Conservation (phyloP, 2,888 invertebrate genomes). For the Melikaiella ostensackeni region DNA sequence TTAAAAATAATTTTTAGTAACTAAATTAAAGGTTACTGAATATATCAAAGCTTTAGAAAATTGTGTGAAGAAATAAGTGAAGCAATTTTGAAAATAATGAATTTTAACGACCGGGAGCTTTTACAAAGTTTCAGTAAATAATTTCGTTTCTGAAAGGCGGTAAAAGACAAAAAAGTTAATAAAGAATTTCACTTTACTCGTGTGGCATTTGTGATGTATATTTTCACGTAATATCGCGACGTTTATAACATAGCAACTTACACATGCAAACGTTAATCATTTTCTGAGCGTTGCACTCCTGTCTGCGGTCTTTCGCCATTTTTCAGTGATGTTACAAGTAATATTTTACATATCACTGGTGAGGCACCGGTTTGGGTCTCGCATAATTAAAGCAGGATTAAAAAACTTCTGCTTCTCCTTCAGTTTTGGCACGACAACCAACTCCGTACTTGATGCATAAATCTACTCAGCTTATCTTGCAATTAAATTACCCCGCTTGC, state of each 20-base stretch:
- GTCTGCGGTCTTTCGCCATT: constrained; percentile 36
- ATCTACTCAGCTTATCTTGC: constrained; percentile 33
- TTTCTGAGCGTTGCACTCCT: constrained; percentile 33
- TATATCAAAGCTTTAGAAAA: not conserved
- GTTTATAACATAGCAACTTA: constrained; percentile 23
- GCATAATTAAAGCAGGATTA: constrained; percentile 38
- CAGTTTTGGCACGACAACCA: constrained; percentile 25
- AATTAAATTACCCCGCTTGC: constrained; percentile 23
- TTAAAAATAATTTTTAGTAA: not conserved
- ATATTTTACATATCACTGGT: constrained; percentile 18
- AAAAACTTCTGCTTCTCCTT: constrained; percentile 36
- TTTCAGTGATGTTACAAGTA: constrained; percentile 35
- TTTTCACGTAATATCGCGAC: constrained; percentile 21
- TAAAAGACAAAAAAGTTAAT: constrained; percentile 26
- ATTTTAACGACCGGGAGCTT: not conserved
- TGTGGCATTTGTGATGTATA: constrained; percentile 29
- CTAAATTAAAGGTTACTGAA: not conserved
- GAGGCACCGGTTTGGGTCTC: constrained; percentile 12
- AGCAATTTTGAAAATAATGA: not conserved
- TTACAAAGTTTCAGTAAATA: constrained; percentile 22
- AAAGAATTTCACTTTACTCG: constrained; percentile 39
- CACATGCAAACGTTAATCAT: constrained; percentile 30
- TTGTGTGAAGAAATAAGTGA: not conserved
- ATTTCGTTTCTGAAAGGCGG: constrained; percentile 11
- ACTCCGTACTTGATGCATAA: constrained; percentile 25